phyloP scores from a whole-genome alignment of 2,888 invertebrate species.

The Trisateles emortualis region DNA sequence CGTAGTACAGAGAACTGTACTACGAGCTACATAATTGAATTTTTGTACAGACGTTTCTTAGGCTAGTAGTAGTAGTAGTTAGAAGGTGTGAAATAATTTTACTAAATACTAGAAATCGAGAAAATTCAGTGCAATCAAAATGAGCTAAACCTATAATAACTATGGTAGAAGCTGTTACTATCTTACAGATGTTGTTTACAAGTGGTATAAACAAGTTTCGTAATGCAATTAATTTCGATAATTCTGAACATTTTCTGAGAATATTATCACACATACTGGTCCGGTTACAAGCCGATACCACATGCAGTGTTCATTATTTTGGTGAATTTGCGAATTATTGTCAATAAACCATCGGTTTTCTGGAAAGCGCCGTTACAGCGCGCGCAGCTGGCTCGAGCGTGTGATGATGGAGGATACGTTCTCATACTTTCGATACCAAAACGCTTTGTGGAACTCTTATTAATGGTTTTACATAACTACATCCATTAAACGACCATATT shows the following conservation, averaged over 20 bases:
- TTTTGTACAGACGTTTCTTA: too few relatives aligned
- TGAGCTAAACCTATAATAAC: too few relatives aligned
- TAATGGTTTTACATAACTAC: constrained; percentile 32
- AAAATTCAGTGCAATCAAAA: too few relatives aligned
- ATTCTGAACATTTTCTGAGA: constrained; percentile 48
- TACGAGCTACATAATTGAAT: too few relatives aligned
- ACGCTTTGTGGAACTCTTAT: constrained; percentile 36
- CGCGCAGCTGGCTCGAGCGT: constrained; percentile 70
- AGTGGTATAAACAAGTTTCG: constrained; percentile 46
- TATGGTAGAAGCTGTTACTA: too few relatives aligned
- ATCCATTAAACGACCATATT: constrained; percentile 23
- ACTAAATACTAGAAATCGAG: too few relatives aligned
- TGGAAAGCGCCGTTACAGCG: constrained; percentile 67
- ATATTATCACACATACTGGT: constrained; percentile 52
- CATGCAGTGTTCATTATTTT: constrained; percentile 69
- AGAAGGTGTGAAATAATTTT: too few relatives aligned
- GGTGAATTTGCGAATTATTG: constrained; percentile 72
- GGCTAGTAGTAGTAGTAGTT: too few relatives aligned
- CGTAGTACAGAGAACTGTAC: too few relatives aligned
- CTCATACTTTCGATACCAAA: constrained; percentile 29
- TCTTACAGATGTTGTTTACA: not conserved
- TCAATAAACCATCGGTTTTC: constrained; percentile 75
- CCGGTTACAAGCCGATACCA: constrained; percentile 55
- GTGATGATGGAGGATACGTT: constrained; percentile 34
- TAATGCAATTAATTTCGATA: constrained; percentile 44